Percentiles rank a stretch among this genome's conserved stretches.
These are phyloP conservation scores for Microcebus lehilahytsara DNA, from an alignment of 2,113 vertebrate species.

Conservation along the genomic window DNA sequence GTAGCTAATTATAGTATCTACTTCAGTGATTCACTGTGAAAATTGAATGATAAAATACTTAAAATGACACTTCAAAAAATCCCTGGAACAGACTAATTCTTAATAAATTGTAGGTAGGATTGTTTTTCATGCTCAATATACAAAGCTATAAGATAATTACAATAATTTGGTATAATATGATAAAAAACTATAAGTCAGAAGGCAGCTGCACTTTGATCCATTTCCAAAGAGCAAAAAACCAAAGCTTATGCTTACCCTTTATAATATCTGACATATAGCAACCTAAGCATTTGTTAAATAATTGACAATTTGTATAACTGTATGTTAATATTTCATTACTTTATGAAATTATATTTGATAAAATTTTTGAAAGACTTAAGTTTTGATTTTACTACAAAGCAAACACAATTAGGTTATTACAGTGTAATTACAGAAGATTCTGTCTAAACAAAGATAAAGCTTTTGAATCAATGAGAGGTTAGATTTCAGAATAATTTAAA, in stretches of 20 bases:
- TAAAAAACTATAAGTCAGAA: neutral
- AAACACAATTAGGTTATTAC: neutral
- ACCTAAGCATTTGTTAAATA: neutral
- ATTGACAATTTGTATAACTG: neutral
- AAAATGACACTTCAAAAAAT: neutral
- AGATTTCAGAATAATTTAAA: neutral
- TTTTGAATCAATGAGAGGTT: neutral
- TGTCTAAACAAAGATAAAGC: neutral
- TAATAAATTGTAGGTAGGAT: neutral
- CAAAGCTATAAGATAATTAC: neutral
- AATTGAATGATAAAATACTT: neutral
- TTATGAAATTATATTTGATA: neutral
- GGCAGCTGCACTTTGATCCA: neutral
- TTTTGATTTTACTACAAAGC: neutral
- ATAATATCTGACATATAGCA: neutral
- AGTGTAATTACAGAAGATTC: neutral
- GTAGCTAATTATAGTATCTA: neutral
- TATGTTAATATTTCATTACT: neutral
- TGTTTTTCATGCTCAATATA: neutral
- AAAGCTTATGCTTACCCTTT: neutral
- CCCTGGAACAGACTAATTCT: neutral
- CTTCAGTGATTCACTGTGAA: neutral
- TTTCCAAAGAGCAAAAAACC: neutral
- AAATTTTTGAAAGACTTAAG: neutral
- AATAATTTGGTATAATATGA: neutral